Evolutionary conservation across 2,113 vertebrate species (phyloP).

Genomic region (Gallinago media): DNA sequence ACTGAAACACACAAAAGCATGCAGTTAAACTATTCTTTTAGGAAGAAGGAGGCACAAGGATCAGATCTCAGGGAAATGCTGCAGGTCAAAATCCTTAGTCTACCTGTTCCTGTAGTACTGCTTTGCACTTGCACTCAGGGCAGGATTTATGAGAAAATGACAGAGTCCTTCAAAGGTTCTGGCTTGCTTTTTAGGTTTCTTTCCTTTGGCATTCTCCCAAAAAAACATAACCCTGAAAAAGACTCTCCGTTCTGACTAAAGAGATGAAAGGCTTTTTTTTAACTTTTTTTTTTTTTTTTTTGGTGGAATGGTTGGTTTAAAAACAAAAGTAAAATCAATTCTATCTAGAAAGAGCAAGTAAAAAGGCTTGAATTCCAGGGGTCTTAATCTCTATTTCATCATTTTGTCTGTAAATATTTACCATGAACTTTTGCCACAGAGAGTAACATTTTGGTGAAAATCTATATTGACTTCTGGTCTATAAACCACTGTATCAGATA

Average conservation of each 20-base stretch:
- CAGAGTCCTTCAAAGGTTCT: conserved; percentile 5
- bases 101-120: neutral
- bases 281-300: neutral
- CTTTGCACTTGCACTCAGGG: neutral
- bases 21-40: neutral
- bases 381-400: neutral
- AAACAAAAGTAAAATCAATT: conserved; percentile 7
- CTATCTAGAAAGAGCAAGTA: neutral
- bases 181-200: neutral
- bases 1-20: neutral
- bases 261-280: neutral
- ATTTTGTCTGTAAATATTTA: neutral
- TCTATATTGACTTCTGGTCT: neutral
- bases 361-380: neutral
- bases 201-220: neutral
- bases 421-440: neutral
- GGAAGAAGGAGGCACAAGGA: neutral
- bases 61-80: neutral
- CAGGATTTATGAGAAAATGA: neutral
- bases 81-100: neutral
- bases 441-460: neutral
- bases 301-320: neutral
- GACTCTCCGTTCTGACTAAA: neutral
- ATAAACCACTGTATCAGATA: neutral
- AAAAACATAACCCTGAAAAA: neutral